Evolutionary conservation across 92 coral and sea anemone species (phyloP), one percentile per base, ranked within the genome.

Genomic region (Hydrozoanthus gracilis): DNA sequence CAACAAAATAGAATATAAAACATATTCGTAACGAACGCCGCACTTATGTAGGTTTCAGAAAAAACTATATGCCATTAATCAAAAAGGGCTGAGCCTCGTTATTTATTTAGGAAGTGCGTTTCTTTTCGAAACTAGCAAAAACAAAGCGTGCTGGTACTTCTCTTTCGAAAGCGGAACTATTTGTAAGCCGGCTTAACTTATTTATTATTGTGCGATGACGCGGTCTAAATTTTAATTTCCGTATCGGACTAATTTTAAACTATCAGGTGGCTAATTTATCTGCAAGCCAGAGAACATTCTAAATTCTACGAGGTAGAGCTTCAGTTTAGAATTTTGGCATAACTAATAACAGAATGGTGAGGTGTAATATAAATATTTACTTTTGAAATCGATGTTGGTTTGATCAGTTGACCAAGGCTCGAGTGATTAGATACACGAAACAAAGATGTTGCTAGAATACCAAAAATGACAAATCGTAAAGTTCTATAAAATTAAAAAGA

Each of bases 151-250:
- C 82, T 55, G 82, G 82, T 77, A 77, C 35, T 35, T 51, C 5
- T n/a, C 56, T 77, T 51, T 15, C 3, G 82, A 55, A 77, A 55
- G 82, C 82, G 82, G 82, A 77, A 77, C 65, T 35, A 35, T 3
- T 11, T 71, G 13, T 46, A 44, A 45, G 15, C 20, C 8, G 77
- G 52, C 14, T 49, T 27, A 6, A 17, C 14, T 72, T 72, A 49
- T 72, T 72, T 15, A 16, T 44, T 27, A 9, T 44, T 13, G 47
- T 71, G 54, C n/a, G 10, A 16, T 13, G 54, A 9, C 52, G 46
- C 18, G 51, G 55, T 11, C 51, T 14, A 44, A 16, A 72, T 20
- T 44, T 3, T 11, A 15, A 55, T 55, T 44, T 77, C 82, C 51
- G 82, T 77, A 45, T 77, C 44, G 6, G n/a, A n/a, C 50, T n/a